Base-by-base conservation (phyloP, 2,888 invertebrate species). In the Drosophila falleni region DNA sequence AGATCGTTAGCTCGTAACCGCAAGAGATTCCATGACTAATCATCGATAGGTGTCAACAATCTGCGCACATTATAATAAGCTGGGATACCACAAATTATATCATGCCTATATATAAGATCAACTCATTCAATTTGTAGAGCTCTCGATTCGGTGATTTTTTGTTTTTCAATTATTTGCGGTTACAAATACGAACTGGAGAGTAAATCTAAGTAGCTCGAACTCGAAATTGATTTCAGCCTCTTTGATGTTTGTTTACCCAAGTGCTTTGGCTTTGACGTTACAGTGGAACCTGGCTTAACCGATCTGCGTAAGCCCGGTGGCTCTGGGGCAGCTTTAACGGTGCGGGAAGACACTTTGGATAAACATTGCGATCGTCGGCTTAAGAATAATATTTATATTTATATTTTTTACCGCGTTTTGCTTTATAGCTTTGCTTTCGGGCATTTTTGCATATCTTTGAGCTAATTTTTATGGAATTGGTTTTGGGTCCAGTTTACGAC, bases 221-320 rank as follows among this genome's bases (percentile, higher is more conserved):
- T 74, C 65, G 29, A 70, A 63, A 74, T 70, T 70, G 62, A 74
- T 78, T 78, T 76, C 50, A 47, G 78, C 74, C 67, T 51, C 51
- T 42, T 66, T 71, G 42, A 49, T 62, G 41, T 76, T 51, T 78
- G 51, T 69, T 75, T 62, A 46, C 51, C 49, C 69, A 65, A 74
- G 58, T 56, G 62, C 50, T 64, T 56, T 62, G 51, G 49, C 41
- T 35, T 49, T 56, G 35, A 15, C 44, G 29, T 33, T 51, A 31
- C 15, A 46, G 29, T 19, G 37, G 59, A 26, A 55, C 50, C 59
- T 59, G 55, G 58, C 29, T 41, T 72, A 72, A 53, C 16, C 55
- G 66, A 55, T 68, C 69, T 71, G 85, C 89, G 85, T 85, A 85
- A 85, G 50, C 80, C 87, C 89, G 85, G 89, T 84, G 85, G 87